phyloP scores from a whole-genome alignment of 2,888 invertebrate species.

The Tipula unca region DNA sequence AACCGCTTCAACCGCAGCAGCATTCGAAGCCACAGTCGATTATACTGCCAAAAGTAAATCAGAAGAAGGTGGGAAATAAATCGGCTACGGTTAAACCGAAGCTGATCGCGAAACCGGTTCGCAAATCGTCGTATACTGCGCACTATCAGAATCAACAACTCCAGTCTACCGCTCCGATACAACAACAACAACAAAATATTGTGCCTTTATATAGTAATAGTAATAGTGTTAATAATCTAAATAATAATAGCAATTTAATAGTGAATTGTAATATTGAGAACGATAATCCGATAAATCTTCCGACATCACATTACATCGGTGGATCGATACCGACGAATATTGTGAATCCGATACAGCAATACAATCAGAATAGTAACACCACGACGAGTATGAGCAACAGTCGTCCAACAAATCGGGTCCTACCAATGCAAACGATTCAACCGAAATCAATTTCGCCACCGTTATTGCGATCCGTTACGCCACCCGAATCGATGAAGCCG shows the following conservation, averaged over 20 bases:
- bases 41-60: constrained; percentile 20
- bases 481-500: constrained; percentile 27
- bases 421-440: constrained; percentile 65
- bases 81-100: constrained; percentile 27
- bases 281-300: constrained; percentile 17
- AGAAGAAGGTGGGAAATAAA: constrained; percentile 15
- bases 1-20: constrained; percentile 24
- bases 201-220: constrained; percentile 19
- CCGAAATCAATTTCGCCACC: constrained; percentile 31
- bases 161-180: constrained; percentile 25
- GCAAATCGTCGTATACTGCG: constrained; percentile 20
- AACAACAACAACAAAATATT: constrained; percentile 41
- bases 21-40: constrained; percentile 25
- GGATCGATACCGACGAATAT: constrained; percentile 59
- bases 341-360: constrained; percentile 57
- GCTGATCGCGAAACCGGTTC: constrained; percentile 24
- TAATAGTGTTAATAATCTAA: constrained; percentile 18
- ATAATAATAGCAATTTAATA: background rate
- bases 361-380: constrained; percentile 24
- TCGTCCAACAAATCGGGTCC: constrained; percentile 68
- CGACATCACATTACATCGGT: constrained; percentile 25
- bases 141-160: background rate
- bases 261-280: constrained; percentile 28
- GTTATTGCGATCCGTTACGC: background rate
- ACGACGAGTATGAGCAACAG: constrained; percentile 34